A percentile compares a stretch with the other conserved stretches of the same genome.
Conservation (phyloP, 2,888 invertebrate genomes). For the Xylocampa areola region DNA sequence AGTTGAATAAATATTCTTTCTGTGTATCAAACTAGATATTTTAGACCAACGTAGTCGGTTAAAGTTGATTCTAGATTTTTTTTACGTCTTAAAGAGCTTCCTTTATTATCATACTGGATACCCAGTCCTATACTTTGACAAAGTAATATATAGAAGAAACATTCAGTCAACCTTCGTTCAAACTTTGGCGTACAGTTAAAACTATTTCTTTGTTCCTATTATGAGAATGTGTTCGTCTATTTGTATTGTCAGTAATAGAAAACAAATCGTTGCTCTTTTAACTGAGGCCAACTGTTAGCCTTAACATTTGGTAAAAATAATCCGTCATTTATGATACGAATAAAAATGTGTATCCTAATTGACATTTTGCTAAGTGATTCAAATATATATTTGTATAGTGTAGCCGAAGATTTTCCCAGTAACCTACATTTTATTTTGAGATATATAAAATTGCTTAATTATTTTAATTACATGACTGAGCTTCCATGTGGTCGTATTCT, state of each 20-base stretch:
- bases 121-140: not conserved
- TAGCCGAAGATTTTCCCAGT: constrained; percentile 13
- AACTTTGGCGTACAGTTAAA: not conserved
- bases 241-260: constrained; percentile 27
- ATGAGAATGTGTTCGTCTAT: constrained; percentile 37
- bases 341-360: constrained; percentile 34
- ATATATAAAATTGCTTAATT: constrained; percentile 25
- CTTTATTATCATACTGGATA: too few relatives aligned
- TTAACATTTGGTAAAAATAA: constrained; percentile 50
- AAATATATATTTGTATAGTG: constrained; percentile 2
- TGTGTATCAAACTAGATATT: too few relatives aligned
- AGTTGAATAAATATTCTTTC: too few relatives aligned
- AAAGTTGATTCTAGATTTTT: too few relatives aligned
- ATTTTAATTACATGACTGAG: constrained; percentile 28
- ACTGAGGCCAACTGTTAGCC: constrained; percentile 40
- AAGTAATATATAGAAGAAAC: not conserved
- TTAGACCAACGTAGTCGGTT: too few relatives aligned
- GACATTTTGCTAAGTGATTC: constrained; percentile 18
- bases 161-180: constrained; percentile 5
- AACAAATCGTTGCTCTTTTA: constrained; percentile 35
- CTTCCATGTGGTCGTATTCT: constrained; percentile 18
- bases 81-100: too few relatives aligned
- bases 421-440: constrained; percentile 14
- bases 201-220: constrained; percentile 29
- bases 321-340: constrained; percentile 1